These are phyloP conservation scores for Conus betulinus DNA, from an alignment of 1,140 invertebrate genomes.

Conservation along the genomic window DNA sequence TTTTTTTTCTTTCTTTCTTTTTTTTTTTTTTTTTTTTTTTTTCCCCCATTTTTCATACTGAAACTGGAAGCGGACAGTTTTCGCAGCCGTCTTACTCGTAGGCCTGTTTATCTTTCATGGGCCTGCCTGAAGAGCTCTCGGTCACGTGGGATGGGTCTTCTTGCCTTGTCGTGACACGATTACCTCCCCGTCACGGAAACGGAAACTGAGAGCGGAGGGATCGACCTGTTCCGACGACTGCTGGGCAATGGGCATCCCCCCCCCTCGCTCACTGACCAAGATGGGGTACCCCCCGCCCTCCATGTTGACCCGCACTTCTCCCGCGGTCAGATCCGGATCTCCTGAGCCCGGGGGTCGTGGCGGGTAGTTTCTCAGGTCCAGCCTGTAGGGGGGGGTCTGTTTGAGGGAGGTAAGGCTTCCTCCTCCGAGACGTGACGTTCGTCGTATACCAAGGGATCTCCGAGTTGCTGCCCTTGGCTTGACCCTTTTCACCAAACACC, in stretches of 20 bases:
- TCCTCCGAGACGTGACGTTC: not conserved
- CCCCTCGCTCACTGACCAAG: not conserved
- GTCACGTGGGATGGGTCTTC: not conserved
- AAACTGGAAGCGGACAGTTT: too few relatives aligned
- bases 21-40: too few relatives aligned
- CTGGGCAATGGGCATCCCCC: not conserved
- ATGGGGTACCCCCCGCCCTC: not conserved
- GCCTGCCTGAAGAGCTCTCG: too few relatives aligned
- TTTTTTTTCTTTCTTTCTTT: too few relatives aligned
- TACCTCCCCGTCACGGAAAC: conserved; percentile 24
- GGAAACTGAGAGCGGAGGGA: not conserved
- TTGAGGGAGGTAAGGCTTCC: conserved; percentile 7
- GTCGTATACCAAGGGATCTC: too few relatives aligned
- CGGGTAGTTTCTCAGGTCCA: conserved; percentile 35
- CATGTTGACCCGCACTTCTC: not conserved
- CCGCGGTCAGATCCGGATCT: not conserved
- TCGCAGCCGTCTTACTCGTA: too few relatives aligned
- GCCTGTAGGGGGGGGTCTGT: conserved; percentile 25
- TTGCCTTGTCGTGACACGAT: conserved; percentile 30
- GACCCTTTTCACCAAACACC: conserved; percentile 19
- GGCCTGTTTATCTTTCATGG: too few relatives aligned
- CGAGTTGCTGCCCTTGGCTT: too few relatives aligned
- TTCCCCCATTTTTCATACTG: too few relatives aligned
- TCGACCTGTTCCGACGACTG: not conserved
- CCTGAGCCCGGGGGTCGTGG: not conserved